Conservation (phyloP, 2,888 invertebrate species). For the Lingula anatina region DNA sequence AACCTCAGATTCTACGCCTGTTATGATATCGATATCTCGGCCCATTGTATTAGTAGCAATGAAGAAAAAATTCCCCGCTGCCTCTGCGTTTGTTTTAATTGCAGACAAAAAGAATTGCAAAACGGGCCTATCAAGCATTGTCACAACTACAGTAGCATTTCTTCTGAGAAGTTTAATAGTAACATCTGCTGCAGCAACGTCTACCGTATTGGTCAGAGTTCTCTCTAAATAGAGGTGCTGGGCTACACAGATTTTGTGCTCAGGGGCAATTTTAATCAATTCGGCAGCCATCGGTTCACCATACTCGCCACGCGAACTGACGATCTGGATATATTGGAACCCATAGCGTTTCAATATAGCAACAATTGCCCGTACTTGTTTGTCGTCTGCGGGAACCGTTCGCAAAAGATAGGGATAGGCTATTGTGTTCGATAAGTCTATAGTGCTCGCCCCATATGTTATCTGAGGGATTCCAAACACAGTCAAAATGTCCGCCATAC, state of each 20-base stretch:
- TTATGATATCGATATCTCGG: constrained; percentile 21
- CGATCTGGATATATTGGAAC: constrained; percentile 49
- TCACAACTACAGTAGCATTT: constrained; percentile 27
- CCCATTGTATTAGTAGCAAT: constrained; percentile 45
- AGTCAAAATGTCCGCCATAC: constrained; percentile 35
- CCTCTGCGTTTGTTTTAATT: constrained; percentile 14
- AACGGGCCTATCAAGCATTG: constrained; percentile 29
- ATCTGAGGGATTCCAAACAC: constrained; percentile 39
- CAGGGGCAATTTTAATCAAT: constrained; percentile 31
- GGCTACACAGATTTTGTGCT: constrained; percentile 38
- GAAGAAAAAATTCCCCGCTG: constrained; percentile 22
- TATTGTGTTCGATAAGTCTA: constrained; percentile 19
- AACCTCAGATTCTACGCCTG: constrained; percentile 16
- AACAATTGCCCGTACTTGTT: constrained; percentile 45
- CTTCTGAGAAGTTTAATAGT: constrained; percentile 16
- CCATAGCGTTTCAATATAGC: constrained; percentile 49
- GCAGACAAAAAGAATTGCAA: constrained; percentile 23
- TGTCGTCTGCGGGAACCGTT: constrained; percentile 43
- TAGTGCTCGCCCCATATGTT: constrained; percentile 37
- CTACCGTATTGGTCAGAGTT: constrained; percentile 13
- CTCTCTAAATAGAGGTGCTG: constrained; percentile 27
- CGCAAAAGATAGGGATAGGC: constrained; percentile 35
- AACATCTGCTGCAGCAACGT: constrained; percentile 17
- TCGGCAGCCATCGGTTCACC: constrained; percentile 31
- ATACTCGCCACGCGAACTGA: constrained; percentile 35